Base-by-base conservation (phyloP, 2,888 invertebrate genomes). In the Mesochorus sp. region DNA sequence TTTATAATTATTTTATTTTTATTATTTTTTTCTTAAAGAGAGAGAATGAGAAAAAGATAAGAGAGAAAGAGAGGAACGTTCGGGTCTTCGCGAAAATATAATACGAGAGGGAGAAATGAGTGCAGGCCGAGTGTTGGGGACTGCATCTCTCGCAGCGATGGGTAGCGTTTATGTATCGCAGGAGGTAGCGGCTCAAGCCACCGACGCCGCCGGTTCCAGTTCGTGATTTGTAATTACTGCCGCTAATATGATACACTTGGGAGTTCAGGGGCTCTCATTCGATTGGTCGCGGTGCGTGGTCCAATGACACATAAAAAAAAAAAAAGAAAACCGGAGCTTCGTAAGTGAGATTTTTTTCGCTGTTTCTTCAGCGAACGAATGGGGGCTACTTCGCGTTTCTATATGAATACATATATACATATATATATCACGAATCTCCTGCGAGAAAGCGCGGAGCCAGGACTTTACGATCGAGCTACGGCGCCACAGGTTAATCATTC, bases 401-500 rank as follows among this genome's bases (percentile, higher is more conserved):
- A 77, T 76, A 80, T 61, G 66, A 81, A 75, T 74, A 72, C n/a
- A n/a, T n/a, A n/a, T n/a, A n/a, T n/a, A n/a, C n/a, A n/a, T n/a
- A n/a, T n/a, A n/a, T 77, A 82, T 83, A 83, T 72, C 61, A 62
- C 61, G 71, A 61, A 47, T 68, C 67, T 47, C n/a, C 34, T 24
- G 6, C 2, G 39, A 12, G 66, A 66, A 12, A 42, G 51, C n/a
- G n/a, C n/a, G n/a, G n/a, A n/a, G n/a, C n/a, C n/a, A 66, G 75
- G 72, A 72, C 83, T 87, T 87, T 87, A 87, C 87, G 87, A 87
- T 85, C 87, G 71, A 78, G 67, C 80, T 79, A 51, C 86, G 87
- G 86, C 86, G 87, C 87, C 87, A 86, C 81, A 75, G 85, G 86
- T 86, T 87, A 86, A 86, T 87, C 87, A 82, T 86, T 85, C 79